These are phyloP conservation scores for Rhimphoctona megacephalus DNA, from an alignment of 2,888 invertebrate genomes.

Conservation along the genomic window DNA sequence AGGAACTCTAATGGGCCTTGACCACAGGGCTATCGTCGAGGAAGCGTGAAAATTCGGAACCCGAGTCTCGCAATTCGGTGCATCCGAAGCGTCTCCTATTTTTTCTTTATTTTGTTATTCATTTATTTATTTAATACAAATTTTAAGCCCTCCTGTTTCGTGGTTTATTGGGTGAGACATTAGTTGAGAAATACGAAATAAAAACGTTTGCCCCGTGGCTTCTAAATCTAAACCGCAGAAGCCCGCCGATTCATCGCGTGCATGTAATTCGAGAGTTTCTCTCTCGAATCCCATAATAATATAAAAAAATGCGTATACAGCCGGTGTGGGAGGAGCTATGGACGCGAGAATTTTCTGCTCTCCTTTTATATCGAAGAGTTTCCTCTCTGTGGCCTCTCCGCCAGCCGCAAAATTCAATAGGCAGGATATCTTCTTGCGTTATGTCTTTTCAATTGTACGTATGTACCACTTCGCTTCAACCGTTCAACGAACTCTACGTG, in stretches of 20 bases:
- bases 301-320: slow-evolving; percentile 44
- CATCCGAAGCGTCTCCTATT: slow-evolving; percentile 23
- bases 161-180: slow-evolving; percentile 29
- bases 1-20: slow-evolving; percentile 22
- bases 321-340: slow-evolving; percentile 58
- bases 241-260: slow-evolving; percentile 40
- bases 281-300: slow-evolving; percentile 59
- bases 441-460: slow-evolving; percentile 45
- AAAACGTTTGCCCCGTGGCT: slow-evolving; percentile 41
- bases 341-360: slow-evolving; percentile 61
- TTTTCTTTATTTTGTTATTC: slow-evolving; percentile 21
- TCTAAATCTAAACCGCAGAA: slow-evolving; percentile 48
- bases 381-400: slow-evolving; percentile 55
- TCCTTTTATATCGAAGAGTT: slow-evolving; percentile 52
- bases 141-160: slow-evolving; percentile 10
- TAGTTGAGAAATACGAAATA: slow-evolving; percentile 35
- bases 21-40: slow-evolving; percentile 45
- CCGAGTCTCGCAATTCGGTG: slow-evolving; percentile 43
- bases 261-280: slow-evolving; percentile 76
- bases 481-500: slow-evolving; percentile 46
- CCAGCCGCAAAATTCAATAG: slow-evolving; percentile 67
- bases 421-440: slow-evolving; percentile 69
- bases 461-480: slow-evolving; percentile 46
- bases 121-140: slow-evolving; percentile 22
- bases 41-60: slow-evolving; percentile 62